These are phyloP conservation scores for Siderastrea siderea DNA, from an alignment of 92 coral and sea anemone species.

Conservation along the genomic window DNA sequence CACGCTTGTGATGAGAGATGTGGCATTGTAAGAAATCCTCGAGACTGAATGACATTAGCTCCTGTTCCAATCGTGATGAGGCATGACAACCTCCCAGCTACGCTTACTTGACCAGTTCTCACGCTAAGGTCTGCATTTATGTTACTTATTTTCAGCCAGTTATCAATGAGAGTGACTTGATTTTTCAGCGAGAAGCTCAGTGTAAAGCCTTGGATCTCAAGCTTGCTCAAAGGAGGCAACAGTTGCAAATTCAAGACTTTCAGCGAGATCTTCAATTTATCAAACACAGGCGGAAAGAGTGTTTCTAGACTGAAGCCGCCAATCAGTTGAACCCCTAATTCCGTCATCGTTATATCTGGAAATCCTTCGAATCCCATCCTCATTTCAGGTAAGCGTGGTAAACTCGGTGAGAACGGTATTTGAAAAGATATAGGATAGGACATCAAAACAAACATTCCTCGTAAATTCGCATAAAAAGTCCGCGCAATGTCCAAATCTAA, in stretches of 20 bases:
- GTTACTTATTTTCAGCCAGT: conserved; percentile 58
- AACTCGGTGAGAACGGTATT: conserved; percentile 43
- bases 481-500: conserved; percentile 3
- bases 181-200: conserved; percentile 20
- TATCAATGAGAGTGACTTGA: conserved; percentile 27
- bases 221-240: conserved; percentile 41
- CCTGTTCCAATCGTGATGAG: conserved; percentile 48
- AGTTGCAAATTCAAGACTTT: conserved; percentile 44
- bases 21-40: conserved; percentile 28
- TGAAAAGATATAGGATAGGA: conserved; percentile 41
- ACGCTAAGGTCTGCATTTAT: conserved; percentile 48
- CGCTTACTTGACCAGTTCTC: neutral
- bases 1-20: conserved; percentile 40
- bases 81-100: conserved; percentile 55
- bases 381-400: conserved; percentile 3
- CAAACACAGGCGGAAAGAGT: conserved; percentile 54
- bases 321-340: conserved; percentile 31
- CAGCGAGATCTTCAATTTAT: conserved; percentile 34
- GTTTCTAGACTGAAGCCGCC: conserved; percentile 57
- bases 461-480: conserved; percentile 6
- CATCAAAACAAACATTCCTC: conserved; percentile 29
- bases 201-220: conserved; percentile 40
- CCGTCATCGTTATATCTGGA: conserved; percentile 48
- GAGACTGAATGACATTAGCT: conserved; percentile 23
- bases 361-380: conserved; percentile 25